These are phyloP conservation scores for Toxotes lorentzi DNA, from an alignment of 2,797 vertebrate species.

Conservation along the genomic window DNA sequence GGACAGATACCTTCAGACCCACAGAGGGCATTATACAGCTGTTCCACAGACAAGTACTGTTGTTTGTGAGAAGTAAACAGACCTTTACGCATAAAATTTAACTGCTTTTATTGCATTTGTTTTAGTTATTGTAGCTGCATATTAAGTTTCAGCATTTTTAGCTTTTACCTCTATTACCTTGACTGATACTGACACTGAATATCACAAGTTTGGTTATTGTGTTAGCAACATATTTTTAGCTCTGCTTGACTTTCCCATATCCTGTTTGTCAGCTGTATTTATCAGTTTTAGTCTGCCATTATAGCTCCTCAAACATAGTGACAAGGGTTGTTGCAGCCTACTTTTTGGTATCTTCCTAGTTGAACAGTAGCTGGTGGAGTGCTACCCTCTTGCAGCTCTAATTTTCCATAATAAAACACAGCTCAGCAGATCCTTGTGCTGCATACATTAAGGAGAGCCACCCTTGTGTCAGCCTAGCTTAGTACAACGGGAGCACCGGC, in stretches of 20 bases:
- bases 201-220: constrained; percentile 12
- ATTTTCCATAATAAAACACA: constrained; percentile 81
- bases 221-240: constrained; percentile 2
- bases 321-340: constrained; percentile 60
- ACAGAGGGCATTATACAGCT: neutral
- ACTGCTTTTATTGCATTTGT: neutral
- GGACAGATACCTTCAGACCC: neutral
- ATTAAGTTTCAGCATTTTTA: neutral
- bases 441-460: constrained; percentile 69
- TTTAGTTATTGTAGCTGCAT: neutral
- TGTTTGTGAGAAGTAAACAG: neutral
- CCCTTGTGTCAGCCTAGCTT: constrained; percentile 60
- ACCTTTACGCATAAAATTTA: neutral
- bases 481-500: constrained; percentile 46
- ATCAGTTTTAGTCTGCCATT: constrained; percentile 72
- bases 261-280: constrained; percentile 54
- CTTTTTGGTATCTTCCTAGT: constrained; percentile 68
- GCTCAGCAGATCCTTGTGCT: constrained; percentile 73
- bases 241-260: constrained; percentile 42
- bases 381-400: constrained; percentile 63
- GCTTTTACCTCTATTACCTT: constrained; percentile 8
- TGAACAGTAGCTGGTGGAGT: constrained; percentile 66
- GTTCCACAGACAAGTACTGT: neutral
- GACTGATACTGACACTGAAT: neutral
- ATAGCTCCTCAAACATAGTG: constrained; percentile 66